phyloP scores from a whole-genome alignment of 2,888 invertebrate species.

The Limulus polyphemus region DNA sequence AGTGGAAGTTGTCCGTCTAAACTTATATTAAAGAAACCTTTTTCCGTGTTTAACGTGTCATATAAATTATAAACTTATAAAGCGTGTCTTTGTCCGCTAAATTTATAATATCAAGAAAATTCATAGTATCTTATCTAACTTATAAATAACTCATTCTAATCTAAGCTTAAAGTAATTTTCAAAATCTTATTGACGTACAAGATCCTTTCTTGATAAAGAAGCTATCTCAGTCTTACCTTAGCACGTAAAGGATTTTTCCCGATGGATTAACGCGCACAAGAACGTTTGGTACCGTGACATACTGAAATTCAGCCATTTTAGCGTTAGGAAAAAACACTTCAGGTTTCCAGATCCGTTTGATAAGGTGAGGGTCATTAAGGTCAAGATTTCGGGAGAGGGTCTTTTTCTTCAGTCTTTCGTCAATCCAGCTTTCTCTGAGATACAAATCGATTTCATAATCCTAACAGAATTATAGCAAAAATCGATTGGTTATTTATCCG shows the following conservation, averaged over 20 bases:
- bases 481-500: neutral
- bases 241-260: conserved; percentile 42
- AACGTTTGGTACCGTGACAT: conserved; percentile 43
- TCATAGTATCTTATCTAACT: too few relatives aligned
- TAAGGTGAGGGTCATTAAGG: conserved; percentile 36
- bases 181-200: too few relatives aligned
- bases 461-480: conserved; percentile 8
- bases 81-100: too few relatives aligned
- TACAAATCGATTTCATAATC: conserved; percentile 27
- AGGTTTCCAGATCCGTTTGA: conserved; percentile 42
- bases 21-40: too few relatives aligned
- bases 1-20: too few relatives aligned
- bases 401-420: conserved; percentile 27
- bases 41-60: too few relatives aligned
- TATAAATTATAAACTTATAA: too few relatives aligned
- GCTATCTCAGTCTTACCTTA: conserved; percentile 34
- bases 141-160: too few relatives aligned
- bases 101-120: too few relatives aligned
- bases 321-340: conserved; percentile 40
- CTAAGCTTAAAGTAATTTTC: too few relatives aligned
- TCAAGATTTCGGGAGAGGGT: conserved; percentile 27
- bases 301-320: conserved; percentile 42
- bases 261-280: conserved; percentile 41
- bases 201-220: too few relatives aligned
- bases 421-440: conserved; percentile 23